A percentile compares a stretch with the other conserved stretches of the same genome.
Conservation (phyloP, 2,797 vertebrate genomes). For the Sphenopsis melanotis region DNA sequence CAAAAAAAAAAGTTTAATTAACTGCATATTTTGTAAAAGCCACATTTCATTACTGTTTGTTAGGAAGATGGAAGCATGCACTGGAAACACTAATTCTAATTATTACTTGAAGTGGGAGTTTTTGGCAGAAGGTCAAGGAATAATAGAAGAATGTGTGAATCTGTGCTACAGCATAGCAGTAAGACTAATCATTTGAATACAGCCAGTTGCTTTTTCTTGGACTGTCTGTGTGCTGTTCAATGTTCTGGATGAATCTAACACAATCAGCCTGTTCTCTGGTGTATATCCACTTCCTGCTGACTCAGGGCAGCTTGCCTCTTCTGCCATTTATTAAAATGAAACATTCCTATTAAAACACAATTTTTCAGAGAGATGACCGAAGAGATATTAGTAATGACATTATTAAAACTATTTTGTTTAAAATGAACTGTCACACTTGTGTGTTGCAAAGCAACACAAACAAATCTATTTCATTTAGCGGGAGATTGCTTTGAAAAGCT, state of each 20-base stretch:
- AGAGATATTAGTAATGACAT: slow-evolving; percentile 71
- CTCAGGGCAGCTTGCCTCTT: slow-evolving; percentile 79
- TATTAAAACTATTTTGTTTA: slow-evolving; percentile 72
- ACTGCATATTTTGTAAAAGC: slow-evolving; percentile 71
- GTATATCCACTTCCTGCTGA: slow-evolving; percentile 82
- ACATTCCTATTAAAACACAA: slow-evolving; percentile 71
- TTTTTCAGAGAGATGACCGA: slow-evolving; percentile 72
- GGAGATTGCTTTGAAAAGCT: slow-evolving; percentile 57
- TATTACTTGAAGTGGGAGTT: slow-evolving; percentile 81
- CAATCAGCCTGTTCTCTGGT: slow-evolving; percentile 83
- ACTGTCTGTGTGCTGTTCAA: slow-evolving; percentile 73
- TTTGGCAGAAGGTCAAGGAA: slow-evolving; percentile 83
- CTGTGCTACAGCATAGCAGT: slow-evolving; percentile 73
- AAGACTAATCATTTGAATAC: slow-evolving; percentile 84
- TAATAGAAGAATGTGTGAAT: slow-evolving; percentile 83
- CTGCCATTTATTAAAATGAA: slow-evolving; percentile 80
- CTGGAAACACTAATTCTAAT: slow-evolving; percentile 81
- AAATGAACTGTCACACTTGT: slow-evolving; percentile 66
- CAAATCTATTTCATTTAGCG: slow-evolving; percentile 65
- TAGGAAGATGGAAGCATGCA: slow-evolving; percentile 75
- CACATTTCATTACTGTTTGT: slow-evolving; percentile 72
- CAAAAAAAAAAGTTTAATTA: slow-evolving; percentile 70
- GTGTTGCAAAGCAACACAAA: slow-evolving; percentile 60
- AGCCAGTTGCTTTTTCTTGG: slow-evolving; percentile 74
- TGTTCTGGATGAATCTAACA: slow-evolving; percentile 84